phyloP scores from a whole-genome alignment of 2,797 vertebrate species.

The Esox masquinongy region DNA sequence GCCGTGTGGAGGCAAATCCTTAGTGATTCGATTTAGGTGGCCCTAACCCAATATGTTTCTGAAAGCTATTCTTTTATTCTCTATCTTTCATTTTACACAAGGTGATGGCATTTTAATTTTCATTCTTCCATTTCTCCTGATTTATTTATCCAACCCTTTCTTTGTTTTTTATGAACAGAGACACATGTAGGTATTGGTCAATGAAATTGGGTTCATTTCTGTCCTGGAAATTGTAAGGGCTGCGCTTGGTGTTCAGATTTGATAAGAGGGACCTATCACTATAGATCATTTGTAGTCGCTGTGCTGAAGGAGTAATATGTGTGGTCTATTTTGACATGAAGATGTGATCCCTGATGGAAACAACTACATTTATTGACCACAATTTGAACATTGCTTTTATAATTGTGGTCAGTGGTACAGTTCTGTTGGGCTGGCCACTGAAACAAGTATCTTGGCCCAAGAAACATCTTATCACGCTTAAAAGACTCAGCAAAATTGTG shows the following conservation, averaged over 20 bases:
- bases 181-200: constrained; percentile 72
- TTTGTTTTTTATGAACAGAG: constrained; percentile 61
- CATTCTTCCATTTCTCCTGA: constrained; percentile 77
- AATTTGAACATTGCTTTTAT: constrained; percentile 19
- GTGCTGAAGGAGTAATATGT: constrained; percentile 62
- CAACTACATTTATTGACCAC: constrained; percentile 36
- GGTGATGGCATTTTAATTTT: constrained; percentile 92
- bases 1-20: constrained; percentile 92
- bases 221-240: constrained; percentile 64
- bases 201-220: constrained; percentile 67
- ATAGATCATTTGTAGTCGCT: constrained; percentile 61
- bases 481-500: not conserved
- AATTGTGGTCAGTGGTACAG: constrained; percentile 19
- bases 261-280: constrained; percentile 65
- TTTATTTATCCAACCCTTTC: constrained; percentile 47
- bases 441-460: not conserved
- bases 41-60: constrained; percentile 88
- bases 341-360: constrained; percentile 24
- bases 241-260: constrained; percentile 57
- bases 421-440: not conserved
- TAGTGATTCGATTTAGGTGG: constrained; percentile 89
- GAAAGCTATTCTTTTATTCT: constrained; percentile 79
- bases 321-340: constrained; percentile 28
- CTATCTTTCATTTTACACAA: constrained; percentile 80
- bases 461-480: not conserved